phyloP scores from a whole-genome alignment of 2,113 vertebrate genomes.

The Cervus canadensis region DNA sequence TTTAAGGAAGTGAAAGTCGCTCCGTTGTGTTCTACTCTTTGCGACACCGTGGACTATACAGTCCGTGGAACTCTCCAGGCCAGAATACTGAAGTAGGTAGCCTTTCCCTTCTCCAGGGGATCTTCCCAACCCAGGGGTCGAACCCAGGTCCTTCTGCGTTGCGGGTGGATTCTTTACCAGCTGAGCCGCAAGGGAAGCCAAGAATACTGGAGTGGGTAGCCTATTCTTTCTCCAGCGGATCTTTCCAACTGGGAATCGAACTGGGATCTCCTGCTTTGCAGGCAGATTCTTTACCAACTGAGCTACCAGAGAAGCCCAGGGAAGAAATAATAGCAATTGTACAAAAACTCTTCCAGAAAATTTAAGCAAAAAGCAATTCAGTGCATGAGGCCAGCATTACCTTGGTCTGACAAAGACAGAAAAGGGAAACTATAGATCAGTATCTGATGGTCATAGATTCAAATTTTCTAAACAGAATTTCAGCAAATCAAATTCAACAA shows the following conservation, averaged over 20 bases:
- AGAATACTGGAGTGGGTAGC: neutral
- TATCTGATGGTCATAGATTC: neutral
- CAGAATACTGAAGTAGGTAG: neutral
- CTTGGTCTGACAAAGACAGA: neutral
- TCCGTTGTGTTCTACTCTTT: neutral
- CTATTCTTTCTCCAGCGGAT: neutral
- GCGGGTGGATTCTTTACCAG: neutral
- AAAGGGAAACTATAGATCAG: neutral
- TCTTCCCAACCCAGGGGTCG: neutral
- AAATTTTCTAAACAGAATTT: neutral
- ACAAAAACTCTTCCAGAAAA: neutral
- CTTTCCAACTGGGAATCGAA: neutral
- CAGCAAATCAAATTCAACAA: neutral
- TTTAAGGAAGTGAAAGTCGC: neutral
- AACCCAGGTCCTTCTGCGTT: neutral
- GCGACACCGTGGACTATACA: neutral
- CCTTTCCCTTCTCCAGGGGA: neutral
- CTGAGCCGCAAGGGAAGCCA: neutral
- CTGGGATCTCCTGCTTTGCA: neutral
- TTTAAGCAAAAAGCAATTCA: conserved; percentile 1
- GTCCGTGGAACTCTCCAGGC: neutral
- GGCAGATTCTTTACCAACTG: neutral
- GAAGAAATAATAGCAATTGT: neutral
- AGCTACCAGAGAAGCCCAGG: neutral
- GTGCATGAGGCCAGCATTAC: neutral